Evolutionary conservation across 2,797 vertebrate species (phyloP), one percentile per base, ranked within the genome.

Genomic region (Steatocranus sp.): DNA sequence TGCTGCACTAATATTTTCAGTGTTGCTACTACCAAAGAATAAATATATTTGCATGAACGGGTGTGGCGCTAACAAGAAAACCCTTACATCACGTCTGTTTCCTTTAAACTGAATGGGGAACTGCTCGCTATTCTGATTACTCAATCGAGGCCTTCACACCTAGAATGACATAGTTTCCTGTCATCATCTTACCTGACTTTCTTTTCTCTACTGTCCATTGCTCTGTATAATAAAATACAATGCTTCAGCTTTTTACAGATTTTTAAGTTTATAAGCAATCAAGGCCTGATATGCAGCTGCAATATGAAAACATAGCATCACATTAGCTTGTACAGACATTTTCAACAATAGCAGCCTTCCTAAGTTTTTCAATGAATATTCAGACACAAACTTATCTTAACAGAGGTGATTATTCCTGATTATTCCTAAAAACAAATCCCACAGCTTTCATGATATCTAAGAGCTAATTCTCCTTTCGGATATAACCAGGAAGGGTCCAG

Each of bases 11-110:
- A 79, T 80, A 66, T 58, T 49, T 56, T 8, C 36, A 75, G 17
- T 18, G 3, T 75, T 5, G 2, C 32, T 27, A n/a, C 6, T 61
- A 17, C 34, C 8, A 46, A 80, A n/a, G n/a, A 53, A 30, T 77
- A 30, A 11, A 73, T 30, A 48, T 30, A 30, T 48, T 73, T 73
- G 66, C 15, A 78, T 12, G n/a, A 73, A 77, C 8, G n/a, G 41
- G 8, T 17, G 49, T 20, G 41, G 23, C 7, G 25, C 14, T 90
- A 76, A 88, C 78, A 83, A 83, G 76, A 84, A 91, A 50, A 48
- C 25, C 17, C 50, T n/a, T 15, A 4, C 9, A 23, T 63, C 49
- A 11, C 2, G 1, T 30, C 30, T 2, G 34, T 87, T 91, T 88
- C 89, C 73, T 82, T 51, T 78, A 77, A 87, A 76, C 43, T 41